phyloP scores from a whole-genome alignment of 2,113 vertebrate genomes.

The Embiotoca jacksoni region DNA sequence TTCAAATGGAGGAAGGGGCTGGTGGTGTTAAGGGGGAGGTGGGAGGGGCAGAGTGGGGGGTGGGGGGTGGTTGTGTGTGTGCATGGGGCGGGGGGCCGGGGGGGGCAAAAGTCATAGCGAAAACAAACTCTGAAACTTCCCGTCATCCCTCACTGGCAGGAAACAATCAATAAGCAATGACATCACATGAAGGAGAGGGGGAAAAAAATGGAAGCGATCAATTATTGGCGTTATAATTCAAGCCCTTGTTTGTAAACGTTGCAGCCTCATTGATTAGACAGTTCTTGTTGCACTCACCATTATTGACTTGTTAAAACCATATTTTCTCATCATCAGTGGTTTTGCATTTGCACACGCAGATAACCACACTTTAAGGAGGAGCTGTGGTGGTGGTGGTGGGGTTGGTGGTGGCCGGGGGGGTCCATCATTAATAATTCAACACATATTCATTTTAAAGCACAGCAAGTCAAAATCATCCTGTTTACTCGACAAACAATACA shows the following conservation, averaged over 20 bases:
- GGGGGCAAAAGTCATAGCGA: constrained; percentile 88
- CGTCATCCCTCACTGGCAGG: constrained; percentile 70
- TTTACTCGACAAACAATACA: constrained; percentile 70
- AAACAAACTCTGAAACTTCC: constrained; percentile 89
- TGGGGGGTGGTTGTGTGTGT: constrained; percentile 15
- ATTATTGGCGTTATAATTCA: constrained; percentile 86
- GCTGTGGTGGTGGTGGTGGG: no score
- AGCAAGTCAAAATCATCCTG: constrained; percentile 67
- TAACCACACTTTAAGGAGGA: constrained; percentile 72
- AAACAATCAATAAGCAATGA: constrained; percentile 77
- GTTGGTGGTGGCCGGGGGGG: constrained; percentile 48
- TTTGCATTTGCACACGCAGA: constrained; percentile 74
- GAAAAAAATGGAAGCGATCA: constrained; percentile 75
- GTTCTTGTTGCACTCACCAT: constrained; percentile 80
- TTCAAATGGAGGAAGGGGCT: constrained; percentile 90
- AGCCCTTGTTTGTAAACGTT: constrained; percentile 85
- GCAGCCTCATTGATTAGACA: constrained; percentile 82
- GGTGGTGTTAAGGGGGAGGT: constrained; percentile 28
- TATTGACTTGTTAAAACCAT: constrained; percentile 87
- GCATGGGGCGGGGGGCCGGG: constrained; percentile 70
- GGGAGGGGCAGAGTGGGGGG: constrained; percentile 83
- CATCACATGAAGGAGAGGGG: constrained; percentile 72
- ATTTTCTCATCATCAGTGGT: constrained; percentile 83
- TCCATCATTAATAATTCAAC: constrained; percentile 82
- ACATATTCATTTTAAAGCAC: constrained; percentile 75